Evolutionary conservation across 2,113 vertebrate genomes (phyloP), one percentile per base, ranked within the genome.

Genomic region (Pomatostomus ruficeps): DNA sequence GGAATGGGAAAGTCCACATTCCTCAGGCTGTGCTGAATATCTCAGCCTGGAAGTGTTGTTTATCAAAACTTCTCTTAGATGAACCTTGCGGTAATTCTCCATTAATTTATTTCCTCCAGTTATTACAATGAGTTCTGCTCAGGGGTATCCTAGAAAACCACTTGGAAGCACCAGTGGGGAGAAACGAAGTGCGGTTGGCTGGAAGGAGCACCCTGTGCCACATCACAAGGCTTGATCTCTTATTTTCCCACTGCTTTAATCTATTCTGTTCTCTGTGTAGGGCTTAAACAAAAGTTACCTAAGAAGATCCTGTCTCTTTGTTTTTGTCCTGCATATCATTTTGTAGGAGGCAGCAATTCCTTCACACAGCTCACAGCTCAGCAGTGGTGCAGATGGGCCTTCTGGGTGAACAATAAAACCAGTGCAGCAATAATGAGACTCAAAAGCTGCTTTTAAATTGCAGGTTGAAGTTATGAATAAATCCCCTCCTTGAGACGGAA

Each of bases 71-170:
- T 42, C 91, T 97, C 74, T 94, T 38, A 89, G 94, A 95, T 92
- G 94, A 96, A 95, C 94, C 94, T 97, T 95, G 94, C 42, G 66
- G 95, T 97, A 94, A 97, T 95, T 92, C 93, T 96, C 87, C 93
- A 87, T 97, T 95, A 95, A 95, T 95, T 89, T 95, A 96, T 96
- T 96, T 97, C 95, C 95, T 97, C 95, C 95, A 91, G 94, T 96
- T 96, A 96, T 97, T 96, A 95, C 91, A 96, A 96, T 97, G 96
- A 97, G 93, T 91, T 96, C 88, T 96, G 96, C 93, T 95, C 88
- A 85, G 87, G 94, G 95, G 91, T 95, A 94, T 97, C 95, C 94
- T 96, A 76, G 94, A 93, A 96, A 97, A 97, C 94, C 85, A 90
- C 85, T 97, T 97, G 94, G 94, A 95, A 95, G 71, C 81, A 70